These are phyloP conservation scores for Branchellion lobata DNA, from an alignment of 2,888 invertebrate species.

Conservation along the genomic window DNA sequence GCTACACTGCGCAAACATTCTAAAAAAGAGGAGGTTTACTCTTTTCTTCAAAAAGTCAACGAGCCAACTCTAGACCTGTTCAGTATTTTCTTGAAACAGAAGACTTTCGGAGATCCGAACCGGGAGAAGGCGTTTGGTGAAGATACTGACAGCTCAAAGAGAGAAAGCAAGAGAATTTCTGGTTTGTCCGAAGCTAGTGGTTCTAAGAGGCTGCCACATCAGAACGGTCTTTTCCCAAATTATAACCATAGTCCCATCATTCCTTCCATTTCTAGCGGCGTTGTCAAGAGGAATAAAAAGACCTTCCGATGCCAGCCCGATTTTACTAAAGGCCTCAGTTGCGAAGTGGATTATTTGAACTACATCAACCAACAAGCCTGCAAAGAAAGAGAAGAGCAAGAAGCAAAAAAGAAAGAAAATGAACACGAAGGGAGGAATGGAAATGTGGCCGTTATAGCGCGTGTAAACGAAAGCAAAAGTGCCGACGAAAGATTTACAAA, in stretches of 20 bases:
- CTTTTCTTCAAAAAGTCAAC: background rate
- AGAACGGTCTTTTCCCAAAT: background rate
- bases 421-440: no score
- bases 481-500: no score
- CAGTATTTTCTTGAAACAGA: background rate
- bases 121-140: no score
- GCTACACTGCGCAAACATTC: background rate
- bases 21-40: background rate
- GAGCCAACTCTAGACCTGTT: background rate
- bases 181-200: background rate
- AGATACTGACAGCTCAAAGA: background rate
- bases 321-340: constrained; percentile 7
- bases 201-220: background rate
- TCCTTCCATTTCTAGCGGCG: background rate
- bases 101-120: background rate
- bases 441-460: background rate
- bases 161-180: background rate
- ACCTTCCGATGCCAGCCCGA: constrained; percentile 26
- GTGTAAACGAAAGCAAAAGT: no score
- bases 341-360: constrained; percentile 12
- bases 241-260: background rate
- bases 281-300: background rate
- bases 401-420: background rate
- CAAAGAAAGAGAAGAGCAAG: background rate
- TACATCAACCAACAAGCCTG: constrained; percentile 18